Percentiles rank a stretch among this genome's conserved stretches.
Evolutionary conservation across 2,888 invertebrate genomes (phyloP).

Genomic region (Gibbula magus): DNA sequence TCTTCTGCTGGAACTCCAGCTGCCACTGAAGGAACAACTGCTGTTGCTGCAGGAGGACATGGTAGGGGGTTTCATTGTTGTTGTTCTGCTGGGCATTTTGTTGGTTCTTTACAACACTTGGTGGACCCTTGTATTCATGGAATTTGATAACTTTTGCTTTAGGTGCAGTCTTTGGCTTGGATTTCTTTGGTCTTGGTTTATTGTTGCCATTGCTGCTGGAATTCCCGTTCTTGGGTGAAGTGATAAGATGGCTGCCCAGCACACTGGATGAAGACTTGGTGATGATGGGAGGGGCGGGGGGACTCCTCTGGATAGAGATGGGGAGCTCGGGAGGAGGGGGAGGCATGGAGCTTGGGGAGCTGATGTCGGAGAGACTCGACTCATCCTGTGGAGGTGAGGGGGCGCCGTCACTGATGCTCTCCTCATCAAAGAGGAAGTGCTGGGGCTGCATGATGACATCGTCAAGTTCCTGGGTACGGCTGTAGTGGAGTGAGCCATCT

Average conservation of each 20-base stretch:
- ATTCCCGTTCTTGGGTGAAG: constrained; percentile 30
- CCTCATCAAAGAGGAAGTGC: constrained; percentile 85
- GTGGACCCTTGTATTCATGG: constrained; percentile 90
- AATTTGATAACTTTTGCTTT: constrained; percentile 95
- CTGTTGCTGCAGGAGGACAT: constrained; percentile 87
- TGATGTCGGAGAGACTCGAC: constrained; percentile 63
- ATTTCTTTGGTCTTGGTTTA: constrained; percentile 80
- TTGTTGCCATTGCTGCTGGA: constrained; percentile 45
- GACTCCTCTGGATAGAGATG: constrained; percentile 27
- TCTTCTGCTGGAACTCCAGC: constrained; percentile 87
- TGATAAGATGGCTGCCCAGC: constrained; percentile 29
- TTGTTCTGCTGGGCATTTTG: constrained; percentile 33
- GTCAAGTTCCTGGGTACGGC: constrained; percentile 92
- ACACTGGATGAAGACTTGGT: constrained; percentile 15
- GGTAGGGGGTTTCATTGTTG: constrained; percentile 61
- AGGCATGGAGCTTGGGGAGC: constrained; percentile 59
- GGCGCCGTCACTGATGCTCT: constrained; percentile 80
- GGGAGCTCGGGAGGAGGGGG: constrained; percentile 58
- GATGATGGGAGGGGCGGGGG: constrained; percentile 22
- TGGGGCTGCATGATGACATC: constrained; percentile 90
- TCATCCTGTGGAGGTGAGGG: constrained; percentile 71
- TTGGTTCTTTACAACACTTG: constrained; percentile 85
- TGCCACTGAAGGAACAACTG: constrained; percentile 92
- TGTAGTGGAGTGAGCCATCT: constrained; percentile 93
- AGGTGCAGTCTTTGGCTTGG: constrained; percentile 85